Conservation (phyloP, 2,888 invertebrate species). For the Drosophila nigricruria region DNA sequence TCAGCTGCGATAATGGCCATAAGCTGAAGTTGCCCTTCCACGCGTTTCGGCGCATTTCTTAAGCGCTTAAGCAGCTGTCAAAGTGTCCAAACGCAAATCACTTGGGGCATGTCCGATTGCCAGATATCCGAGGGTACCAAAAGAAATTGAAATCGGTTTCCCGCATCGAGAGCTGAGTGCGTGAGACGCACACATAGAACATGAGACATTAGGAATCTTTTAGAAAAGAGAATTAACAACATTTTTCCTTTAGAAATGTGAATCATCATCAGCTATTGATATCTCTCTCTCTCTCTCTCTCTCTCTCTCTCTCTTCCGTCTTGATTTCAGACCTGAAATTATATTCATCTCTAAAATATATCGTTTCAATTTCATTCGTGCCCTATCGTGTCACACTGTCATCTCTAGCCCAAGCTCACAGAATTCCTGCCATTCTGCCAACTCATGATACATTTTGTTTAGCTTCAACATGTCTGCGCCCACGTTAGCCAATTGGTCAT, state of each 20-base stretch:
- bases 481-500: conserved; percentile 69
- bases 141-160: conserved; percentile 63
- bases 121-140: conserved; percentile 25
- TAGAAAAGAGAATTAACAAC: not conserved
- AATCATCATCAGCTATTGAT: not conserved
- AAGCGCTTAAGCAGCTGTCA: conserved; percentile 77
- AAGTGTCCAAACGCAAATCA: conserved; percentile 56
- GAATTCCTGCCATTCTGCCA: conserved; percentile 45
- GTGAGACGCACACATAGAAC: not conserved
- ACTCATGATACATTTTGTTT: conserved; percentile 58
- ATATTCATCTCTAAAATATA: not conserved
- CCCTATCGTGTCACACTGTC: conserved; percentile 26
- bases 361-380: not conserved
- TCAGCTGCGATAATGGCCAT: conserved; percentile 54
- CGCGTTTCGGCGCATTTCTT: conserved; percentile 40
- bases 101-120: conserved; percentile 43
- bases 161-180: conserved; percentile 6
- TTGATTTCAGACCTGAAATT: too few species aligned
- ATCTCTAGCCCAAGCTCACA: conserved; percentile 19
- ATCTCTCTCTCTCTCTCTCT: too few species aligned
- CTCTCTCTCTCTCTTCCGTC: not conserved
- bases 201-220: not conserved
- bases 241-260: not conserved
- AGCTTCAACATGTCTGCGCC: conserved; percentile 66
- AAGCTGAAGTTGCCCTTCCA: conserved; percentile 40